phyloP scores from a whole-genome alignment of 2,797 vertebrate species.

The Acanthornis magna region DNA sequence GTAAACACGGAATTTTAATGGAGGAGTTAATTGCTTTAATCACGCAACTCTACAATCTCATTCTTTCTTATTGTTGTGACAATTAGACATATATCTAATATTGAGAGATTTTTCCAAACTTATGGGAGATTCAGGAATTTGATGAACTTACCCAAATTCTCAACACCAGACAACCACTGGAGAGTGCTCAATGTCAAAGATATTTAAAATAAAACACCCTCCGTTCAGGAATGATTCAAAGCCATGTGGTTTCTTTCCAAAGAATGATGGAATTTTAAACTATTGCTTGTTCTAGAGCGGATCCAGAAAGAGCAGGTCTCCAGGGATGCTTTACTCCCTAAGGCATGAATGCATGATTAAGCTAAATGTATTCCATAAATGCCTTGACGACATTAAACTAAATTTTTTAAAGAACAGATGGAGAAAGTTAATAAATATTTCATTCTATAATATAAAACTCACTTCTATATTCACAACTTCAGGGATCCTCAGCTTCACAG shows the following conservation, averaged over 20 bases:
- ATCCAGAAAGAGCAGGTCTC: constrained; percentile 42
- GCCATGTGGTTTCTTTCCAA: not conserved
- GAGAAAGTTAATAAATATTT: constrained; percentile 71
- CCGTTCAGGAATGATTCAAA: not conserved
- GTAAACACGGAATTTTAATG: not conserved
- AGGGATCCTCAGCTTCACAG: constrained; percentile 45
- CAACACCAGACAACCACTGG: not conserved
- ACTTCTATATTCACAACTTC: constrained; percentile 64
- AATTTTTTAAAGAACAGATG: constrained; percentile 68
- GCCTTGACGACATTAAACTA: constrained; percentile 58
- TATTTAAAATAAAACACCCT: not conserved
- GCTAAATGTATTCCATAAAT: constrained; percentile 62
- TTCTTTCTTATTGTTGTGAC: not conserved
- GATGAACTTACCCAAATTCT: not conserved
- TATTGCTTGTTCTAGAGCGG: constrained; percentile 23
- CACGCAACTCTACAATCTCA: not conserved
- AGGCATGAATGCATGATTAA: constrained; percentile 48
- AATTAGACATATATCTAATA: not conserved
- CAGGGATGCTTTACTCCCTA: constrained; percentile 7
- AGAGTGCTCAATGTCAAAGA: not conserved
- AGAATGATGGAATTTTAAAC: constrained; percentile 36
- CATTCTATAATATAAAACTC: constrained; percentile 67
- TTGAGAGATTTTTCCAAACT: not conserved
- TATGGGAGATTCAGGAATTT: not conserved
- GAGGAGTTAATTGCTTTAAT: not conserved